Percentiles rank a stretch among this genome's conserved stretches.
Evolutionary conservation across 2,797 vertebrate genomes (phyloP).

Genomic region (Otus scops): DNA sequence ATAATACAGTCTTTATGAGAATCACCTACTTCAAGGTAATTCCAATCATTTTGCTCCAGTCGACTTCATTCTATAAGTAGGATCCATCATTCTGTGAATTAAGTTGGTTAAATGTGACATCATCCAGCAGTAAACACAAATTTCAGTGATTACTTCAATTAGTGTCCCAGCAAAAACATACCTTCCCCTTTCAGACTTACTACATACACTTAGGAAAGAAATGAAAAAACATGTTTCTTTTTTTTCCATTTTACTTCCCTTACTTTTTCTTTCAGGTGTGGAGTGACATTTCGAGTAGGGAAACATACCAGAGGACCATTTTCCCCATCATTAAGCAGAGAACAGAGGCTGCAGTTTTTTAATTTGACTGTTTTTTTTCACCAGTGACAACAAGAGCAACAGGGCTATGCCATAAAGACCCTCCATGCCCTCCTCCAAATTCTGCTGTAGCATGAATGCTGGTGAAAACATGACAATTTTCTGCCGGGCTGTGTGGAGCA

Average conservation of each 20-base stretch:
- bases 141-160: neutral
- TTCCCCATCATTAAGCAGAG: neutral
- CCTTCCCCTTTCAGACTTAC: neutral
- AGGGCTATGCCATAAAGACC: neutral
- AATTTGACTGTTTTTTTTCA: neutral
- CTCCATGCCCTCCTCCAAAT: neutral
- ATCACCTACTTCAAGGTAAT: neutral
- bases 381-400: neutral
- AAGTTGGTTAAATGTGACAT: neutral
- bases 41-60: neutral
- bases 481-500: neutral
- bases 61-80: neutral
- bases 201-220: neutral
- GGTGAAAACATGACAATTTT: neutral
- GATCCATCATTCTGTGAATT: neutral
- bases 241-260: neutral
- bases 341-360: neutral
- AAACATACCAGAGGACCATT: neutral
- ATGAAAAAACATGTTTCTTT: accelerated
- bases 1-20: neutral
- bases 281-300: neutral
- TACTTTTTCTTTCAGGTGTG: neutral
- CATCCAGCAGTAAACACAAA: neutral
- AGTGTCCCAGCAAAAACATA: neutral
- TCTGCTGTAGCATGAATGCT: neutral